A percentile compares a stretch with the other conserved stretches of the same genome.
phyloP scores from a whole-genome alignment of 2,888 invertebrate genomes.

The Mesorhabditis spiculigera region DNA sequence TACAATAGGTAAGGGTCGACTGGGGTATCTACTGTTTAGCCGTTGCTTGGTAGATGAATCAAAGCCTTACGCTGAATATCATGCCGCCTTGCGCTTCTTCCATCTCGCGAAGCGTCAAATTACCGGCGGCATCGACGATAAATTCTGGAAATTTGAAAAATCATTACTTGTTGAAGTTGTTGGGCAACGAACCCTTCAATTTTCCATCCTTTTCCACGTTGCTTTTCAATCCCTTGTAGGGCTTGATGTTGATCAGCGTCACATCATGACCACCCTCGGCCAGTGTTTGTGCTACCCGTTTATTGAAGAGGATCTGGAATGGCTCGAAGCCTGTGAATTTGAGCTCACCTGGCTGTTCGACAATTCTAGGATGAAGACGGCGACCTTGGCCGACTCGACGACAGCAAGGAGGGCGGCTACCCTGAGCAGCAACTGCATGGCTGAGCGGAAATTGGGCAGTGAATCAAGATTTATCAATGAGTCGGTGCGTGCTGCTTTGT shows the following conservation, averaged over 20 bases:
- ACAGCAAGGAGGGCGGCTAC: too few species aligned
- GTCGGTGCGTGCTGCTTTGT: too few species aligned
- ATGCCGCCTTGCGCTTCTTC: slow-evolving; percentile 26
- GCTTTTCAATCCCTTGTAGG: background rate
- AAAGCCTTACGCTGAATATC: slow-evolving; percentile 22
- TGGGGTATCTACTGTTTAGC: too few species aligned
- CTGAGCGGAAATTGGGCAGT: too few species aligned
- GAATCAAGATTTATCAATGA: background rate
- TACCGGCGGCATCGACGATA: background rate
- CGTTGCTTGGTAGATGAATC: background rate
- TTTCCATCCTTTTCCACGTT: background rate
- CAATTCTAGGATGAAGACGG: background rate
- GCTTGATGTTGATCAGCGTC: slow-evolving; percentile 28
- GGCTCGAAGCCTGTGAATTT: background rate
- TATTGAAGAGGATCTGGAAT: slow-evolving; percentile 36
- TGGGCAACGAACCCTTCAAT: background rate
- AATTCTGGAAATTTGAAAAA: background rate
- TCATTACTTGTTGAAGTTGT: background rate
- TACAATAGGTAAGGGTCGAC: too few species aligned
- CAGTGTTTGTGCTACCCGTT: slow-evolving; percentile 34
- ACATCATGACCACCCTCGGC: slow-evolving; percentile 42
- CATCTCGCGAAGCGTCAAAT: slow-evolving; percentile 9
- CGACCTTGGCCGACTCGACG: background rate
- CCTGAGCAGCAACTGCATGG: too few species aligned
- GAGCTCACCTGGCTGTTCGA: slow-evolving; percentile 1